Evolutionary conservation across 2,797 vertebrate genomes (phyloP).

Genomic region (Mormyrus hasselquistii): DNA sequence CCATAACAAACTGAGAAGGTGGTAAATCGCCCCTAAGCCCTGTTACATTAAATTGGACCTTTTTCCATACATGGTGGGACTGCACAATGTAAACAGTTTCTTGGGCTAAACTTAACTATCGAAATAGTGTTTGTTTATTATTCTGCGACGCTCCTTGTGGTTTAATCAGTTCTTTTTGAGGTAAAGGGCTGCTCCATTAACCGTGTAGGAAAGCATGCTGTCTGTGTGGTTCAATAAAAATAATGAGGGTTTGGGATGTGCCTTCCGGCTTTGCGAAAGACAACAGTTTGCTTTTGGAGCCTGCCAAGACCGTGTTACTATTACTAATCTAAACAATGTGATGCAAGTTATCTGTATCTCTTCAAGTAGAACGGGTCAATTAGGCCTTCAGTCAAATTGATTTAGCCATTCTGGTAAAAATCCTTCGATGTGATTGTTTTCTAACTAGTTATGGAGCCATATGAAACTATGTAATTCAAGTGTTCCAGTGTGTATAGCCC

Average conservation of each 20-base stretch:
- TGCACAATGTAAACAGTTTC: not conserved
- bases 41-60: not conserved
- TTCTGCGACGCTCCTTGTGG: not conserved
- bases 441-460: not conserved
- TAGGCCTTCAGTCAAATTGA: not conserved
- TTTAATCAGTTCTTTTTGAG: not conserved
- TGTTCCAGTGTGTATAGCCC: not conserved
- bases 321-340: not conserved
- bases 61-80: not conserved
- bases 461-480: not conserved
- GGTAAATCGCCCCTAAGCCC: not conserved
- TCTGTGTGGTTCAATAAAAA: not conserved
- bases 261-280: not conserved
- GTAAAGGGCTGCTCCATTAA: not conserved
- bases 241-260: not conserved
- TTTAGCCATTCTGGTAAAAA: not conserved
- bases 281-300: not conserved
- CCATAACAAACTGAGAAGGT: not conserved
- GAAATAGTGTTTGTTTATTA: slow-evolving; percentile 8
- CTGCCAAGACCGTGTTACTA: not conserved
- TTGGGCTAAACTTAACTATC: not conserved
- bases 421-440: not conserved
- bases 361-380: not conserved
- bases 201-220: not conserved
- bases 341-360: not conserved